Evolutionary conservation across 2,888 invertebrate genomes (phyloP).

Genomic region (Venusia cambrica): DNA sequence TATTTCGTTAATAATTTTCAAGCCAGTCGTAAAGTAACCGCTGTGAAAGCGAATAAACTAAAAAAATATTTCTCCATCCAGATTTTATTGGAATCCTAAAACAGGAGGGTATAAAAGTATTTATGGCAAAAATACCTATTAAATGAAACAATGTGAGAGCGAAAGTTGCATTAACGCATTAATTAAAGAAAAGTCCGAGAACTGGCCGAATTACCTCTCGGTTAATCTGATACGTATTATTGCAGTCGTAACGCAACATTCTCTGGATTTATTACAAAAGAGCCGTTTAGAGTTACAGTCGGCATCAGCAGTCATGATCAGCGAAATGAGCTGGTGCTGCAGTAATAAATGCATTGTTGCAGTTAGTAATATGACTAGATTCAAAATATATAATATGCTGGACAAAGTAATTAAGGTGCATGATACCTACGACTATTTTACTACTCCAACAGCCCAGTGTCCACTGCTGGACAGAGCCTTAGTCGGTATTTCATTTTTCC

Average conservation of each 20-base stretch:
- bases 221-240: constrained; percentile 74
- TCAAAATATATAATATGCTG: no score
- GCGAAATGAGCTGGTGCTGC: constrained; percentile 65
- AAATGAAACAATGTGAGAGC: background rate
- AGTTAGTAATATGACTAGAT: no score
- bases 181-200: constrained; percentile 55
- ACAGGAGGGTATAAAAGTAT: background rate
- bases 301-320: constrained; percentile 61
- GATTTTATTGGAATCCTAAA: background rate
- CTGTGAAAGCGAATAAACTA: constrained; percentile 13
- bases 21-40: constrained; percentile 11
- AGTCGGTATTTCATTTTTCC: no score
- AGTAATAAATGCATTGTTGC: constrained; percentile 46
- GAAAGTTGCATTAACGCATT: constrained; percentile 43
- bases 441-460: no score
- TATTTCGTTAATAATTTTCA: constrained; percentile 20
- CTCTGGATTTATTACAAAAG: constrained; percentile 71
- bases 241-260: constrained; percentile 66
- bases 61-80: constrained; percentile 18
- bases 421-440: no score
- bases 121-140: constrained; percentile 7
- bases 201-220: constrained; percentile 53
- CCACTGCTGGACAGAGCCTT: no score
- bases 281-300: constrained; percentile 63
- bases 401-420: no score